Percentiles rank a stretch among this genome's conserved stretches.
phyloP scores from a whole-genome alignment of 2,888 invertebrate species.

The Belgica antarctica region DNA sequence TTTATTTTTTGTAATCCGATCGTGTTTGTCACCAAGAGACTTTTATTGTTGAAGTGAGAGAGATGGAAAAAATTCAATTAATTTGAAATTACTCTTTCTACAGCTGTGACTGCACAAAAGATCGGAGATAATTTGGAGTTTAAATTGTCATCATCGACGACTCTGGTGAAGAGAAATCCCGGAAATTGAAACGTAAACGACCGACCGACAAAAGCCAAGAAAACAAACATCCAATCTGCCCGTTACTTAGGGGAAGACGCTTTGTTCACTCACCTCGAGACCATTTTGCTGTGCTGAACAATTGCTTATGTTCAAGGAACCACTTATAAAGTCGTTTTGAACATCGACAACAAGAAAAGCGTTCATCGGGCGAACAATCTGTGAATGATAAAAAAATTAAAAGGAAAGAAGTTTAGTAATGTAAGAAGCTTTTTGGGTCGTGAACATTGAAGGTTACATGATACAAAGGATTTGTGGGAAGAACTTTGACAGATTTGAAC shows the following conservation, averaged over 20 bases:
- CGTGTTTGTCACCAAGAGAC: slow-evolving; percentile 10
- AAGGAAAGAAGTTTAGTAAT: neutral
- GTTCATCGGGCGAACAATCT: slow-evolving; percentile 81
- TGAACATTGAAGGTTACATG: too few species aligned
- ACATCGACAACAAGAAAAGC: slow-evolving; percentile 93
- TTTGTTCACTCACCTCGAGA: slow-evolving; percentile 63
- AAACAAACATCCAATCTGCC: slow-evolving; percentile 39
- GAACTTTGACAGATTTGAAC: too few species aligned
- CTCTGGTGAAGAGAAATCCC: neutral
- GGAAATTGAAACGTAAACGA: slow-evolving; percentile 40
- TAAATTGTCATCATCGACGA: neutral
- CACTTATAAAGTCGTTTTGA: slow-evolving; percentile 96
- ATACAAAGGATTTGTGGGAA: too few species aligned
- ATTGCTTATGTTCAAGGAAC: slow-evolving; percentile 87
- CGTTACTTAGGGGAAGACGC: neutral
- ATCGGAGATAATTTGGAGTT: slow-evolving; percentile 1
- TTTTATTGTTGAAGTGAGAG: neutral
- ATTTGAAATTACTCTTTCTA: neutral
- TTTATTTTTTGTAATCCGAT: slow-evolving; percentile 5
- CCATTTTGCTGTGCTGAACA: slow-evolving; percentile 91
- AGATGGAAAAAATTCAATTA: slow-evolving; percentile 4
- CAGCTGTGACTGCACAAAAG: neutral
- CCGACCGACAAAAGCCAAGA: slow-evolving; percentile 12
- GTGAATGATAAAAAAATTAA: slow-evolving; percentile 48
- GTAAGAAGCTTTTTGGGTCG: neutral